Conservation (phyloP, 2,797 vertebrate genomes). For the Catamblyrhynchus diadema region DNA sequence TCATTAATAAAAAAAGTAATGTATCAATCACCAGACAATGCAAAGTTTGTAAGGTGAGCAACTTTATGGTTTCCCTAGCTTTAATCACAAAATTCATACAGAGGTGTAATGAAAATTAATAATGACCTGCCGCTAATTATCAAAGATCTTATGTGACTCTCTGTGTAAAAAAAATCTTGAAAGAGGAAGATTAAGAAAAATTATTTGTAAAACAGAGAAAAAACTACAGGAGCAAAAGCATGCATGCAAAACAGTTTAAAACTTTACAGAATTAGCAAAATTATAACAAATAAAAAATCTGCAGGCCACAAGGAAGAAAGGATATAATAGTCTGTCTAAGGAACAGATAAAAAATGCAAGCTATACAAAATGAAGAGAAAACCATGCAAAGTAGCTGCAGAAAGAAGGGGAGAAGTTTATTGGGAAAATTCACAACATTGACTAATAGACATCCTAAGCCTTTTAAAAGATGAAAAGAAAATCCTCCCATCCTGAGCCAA, state of each 20-base stretch:
- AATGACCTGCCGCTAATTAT: neutral
- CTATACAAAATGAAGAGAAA: neutral
- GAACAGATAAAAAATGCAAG: neutral
- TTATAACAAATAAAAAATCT: neutral
- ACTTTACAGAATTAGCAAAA: neutral
- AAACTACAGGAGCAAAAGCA: neutral
- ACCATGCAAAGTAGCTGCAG: neutral
- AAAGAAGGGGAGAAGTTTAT: neutral
- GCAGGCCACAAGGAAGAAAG: neutral
- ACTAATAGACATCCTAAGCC: neutral
- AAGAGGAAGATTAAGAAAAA: neutral
- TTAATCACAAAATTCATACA: neutral
- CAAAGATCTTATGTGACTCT: accelerated
- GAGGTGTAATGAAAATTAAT: neutral
- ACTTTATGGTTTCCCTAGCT: neutral
- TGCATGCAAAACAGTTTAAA: neutral
- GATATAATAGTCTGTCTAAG: neutral
- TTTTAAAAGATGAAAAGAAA: neutral
- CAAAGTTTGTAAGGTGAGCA: neutral
- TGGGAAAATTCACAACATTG: neutral
- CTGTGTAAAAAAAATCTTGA: neutral
- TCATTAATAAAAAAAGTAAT: neutral
- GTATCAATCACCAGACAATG: neutral
- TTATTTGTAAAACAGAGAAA: neutral
- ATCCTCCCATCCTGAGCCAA: neutral